These are phyloP conservation scores for Trachops cirrhosus DNA, from an alignment of 2,797 vertebrate species.

Conservation along the genomic window DNA sequence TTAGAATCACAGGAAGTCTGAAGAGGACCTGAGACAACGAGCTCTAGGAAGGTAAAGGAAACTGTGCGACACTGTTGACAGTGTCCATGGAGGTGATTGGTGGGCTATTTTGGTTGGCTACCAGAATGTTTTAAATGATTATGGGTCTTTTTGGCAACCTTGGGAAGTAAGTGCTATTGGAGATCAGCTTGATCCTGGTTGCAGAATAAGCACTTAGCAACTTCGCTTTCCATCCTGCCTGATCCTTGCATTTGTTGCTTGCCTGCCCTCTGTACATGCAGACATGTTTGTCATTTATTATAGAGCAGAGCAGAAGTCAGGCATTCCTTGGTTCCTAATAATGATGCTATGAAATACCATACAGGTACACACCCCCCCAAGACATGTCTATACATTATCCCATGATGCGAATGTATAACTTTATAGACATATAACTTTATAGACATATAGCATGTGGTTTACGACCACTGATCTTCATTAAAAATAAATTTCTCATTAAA, in stretches of 20 bases:
- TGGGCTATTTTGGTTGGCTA: not conserved
- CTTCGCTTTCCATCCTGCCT: not conserved
- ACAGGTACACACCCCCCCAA: not conserved
- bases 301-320: not conserved
- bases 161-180: not conserved
- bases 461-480: not conserved
- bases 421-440: not conserved
- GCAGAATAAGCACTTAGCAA: not conserved
- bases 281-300: not conserved
- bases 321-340: not conserved
- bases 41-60: not conserved
- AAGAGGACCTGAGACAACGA: not conserved
- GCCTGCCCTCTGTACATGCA: not conserved
- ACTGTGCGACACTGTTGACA: not conserved
- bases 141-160: not conserved
- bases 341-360: not conserved
- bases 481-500: not conserved
- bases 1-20: constrained; percentile 8
- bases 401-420: not conserved
- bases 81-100: not conserved
- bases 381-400: not conserved
- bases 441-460: not conserved
- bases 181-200: not conserved
- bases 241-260: not conserved
- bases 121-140: not conserved